phyloP scores from a whole-genome alignment of 2,888 invertebrate genomes.

The Perizoma flavofasciatum region DNA sequence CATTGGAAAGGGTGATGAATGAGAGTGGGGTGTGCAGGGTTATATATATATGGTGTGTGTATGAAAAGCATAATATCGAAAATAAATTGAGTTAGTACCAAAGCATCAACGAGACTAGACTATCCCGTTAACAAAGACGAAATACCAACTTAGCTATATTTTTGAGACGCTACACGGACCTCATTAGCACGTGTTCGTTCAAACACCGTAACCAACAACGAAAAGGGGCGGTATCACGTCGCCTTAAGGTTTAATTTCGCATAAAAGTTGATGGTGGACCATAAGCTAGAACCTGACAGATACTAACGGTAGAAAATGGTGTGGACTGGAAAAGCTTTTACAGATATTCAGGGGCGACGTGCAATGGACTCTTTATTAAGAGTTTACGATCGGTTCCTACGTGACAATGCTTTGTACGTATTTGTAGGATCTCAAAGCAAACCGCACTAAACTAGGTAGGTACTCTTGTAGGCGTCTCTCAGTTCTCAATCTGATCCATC shows the following conservation, averaged over 20 bases:
- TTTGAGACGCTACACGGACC: slow-evolving; percentile 31
- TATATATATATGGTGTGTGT: too few species aligned
- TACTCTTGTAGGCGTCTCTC: slow-evolving; percentile 1
- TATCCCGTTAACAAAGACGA: slow-evolving; percentile 26
- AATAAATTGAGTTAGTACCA: too few species aligned
- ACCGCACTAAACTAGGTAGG: neutral
- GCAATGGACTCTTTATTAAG: slow-evolving; percentile 52
- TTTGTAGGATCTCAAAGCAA: slow-evolving; percentile 12
- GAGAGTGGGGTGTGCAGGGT: too few species aligned
- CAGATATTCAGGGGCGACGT: slow-evolving; percentile 51
- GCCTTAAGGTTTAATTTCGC: slow-evolving; percentile 22
- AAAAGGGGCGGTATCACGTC: slow-evolving; percentile 19
- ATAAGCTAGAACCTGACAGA: slow-evolving; percentile 34
- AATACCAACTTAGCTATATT: slow-evolving; percentile 34
- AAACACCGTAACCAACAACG: slow-evolving; percentile 8
- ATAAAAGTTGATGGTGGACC: slow-evolving; percentile 20
- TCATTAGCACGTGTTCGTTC: slow-evolving; percentile 37
- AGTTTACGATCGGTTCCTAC: slow-evolving; percentile 50
- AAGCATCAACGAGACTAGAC: neutral
- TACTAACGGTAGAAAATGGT: slow-evolving; percentile 39
- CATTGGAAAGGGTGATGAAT: too few species aligned
- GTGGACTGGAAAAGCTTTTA: slow-evolving; percentile 50
- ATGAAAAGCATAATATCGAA: too few species aligned
- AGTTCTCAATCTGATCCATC: slow-evolving; percentile 1
- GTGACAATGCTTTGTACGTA: slow-evolving; percentile 42